These are phyloP conservation scores for Petrolisthes manimaculis DNA, from an alignment of 2,888 invertebrate species.

Conservation along the genomic window DNA sequence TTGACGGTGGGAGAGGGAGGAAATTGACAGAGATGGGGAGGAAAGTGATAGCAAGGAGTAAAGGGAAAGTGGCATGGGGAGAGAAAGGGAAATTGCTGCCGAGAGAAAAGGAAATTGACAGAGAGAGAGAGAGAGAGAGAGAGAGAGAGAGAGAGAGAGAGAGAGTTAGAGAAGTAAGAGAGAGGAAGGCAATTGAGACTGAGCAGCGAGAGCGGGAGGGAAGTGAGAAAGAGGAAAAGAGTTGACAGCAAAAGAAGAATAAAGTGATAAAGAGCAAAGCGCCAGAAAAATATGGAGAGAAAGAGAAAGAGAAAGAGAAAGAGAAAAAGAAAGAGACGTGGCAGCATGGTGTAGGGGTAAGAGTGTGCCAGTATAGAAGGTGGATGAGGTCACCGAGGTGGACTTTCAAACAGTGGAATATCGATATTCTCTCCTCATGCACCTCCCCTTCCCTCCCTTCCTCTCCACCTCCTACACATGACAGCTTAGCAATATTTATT, in stretches of 20 bases:
- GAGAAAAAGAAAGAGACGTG: background rate
- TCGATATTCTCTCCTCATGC: too few species aligned
- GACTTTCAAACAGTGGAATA: too few species aligned
- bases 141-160: background rate
- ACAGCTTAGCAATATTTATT: too few species aligned
- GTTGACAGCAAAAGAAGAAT: background rate
- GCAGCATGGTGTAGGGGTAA: background rate
- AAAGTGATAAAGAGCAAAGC: background rate
- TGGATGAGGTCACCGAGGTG: background rate
- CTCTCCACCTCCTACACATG: too few species aligned
- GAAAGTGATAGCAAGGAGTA: background rate
- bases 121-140: background rate
- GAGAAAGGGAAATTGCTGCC: background rate
- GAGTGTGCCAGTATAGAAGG: background rate
- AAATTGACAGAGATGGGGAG: background rate
- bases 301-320: background rate
- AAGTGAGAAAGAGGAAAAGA: constrained; percentile 7
- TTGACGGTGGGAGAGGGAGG: background rate
- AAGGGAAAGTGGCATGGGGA: background rate
- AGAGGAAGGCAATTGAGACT: background rate
- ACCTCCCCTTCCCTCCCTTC: too few species aligned
- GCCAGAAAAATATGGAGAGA: background rate
- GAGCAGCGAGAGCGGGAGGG: background rate
- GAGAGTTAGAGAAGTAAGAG: background rate
- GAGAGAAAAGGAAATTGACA: background rate